Evolutionary conservation across 2,888 invertebrate genomes (phyloP).

Genomic region (Tachystola acroxantha): DNA sequence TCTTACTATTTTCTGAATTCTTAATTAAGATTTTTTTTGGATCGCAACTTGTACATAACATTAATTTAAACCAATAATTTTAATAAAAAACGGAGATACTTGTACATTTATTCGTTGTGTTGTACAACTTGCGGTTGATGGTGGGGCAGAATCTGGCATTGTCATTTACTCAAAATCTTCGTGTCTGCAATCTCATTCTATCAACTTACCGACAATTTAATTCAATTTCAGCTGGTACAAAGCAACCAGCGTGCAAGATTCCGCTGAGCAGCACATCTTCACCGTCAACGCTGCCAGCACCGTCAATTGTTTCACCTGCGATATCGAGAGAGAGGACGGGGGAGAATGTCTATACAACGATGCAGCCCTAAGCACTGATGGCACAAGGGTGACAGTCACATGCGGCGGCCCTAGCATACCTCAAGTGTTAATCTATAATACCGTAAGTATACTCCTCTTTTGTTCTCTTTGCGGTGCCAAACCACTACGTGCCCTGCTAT

Average conservation of each 20-base stretch:
- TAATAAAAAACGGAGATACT: too few relatives aligned
- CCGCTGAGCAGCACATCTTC: slow-evolving; percentile 90
- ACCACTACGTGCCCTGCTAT: too few relatives aligned
- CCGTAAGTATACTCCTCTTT: slow-evolving; percentile 61
- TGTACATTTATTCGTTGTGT: too few relatives aligned
- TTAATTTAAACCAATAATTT: too few relatives aligned
- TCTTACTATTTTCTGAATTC: too few relatives aligned
- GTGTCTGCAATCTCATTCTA: too few relatives aligned
- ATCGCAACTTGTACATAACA: too few relatives aligned
- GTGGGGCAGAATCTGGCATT: too few relatives aligned
- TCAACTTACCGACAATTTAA: too few relatives aligned
- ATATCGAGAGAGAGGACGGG: slow-evolving; percentile 68
- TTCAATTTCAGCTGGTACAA: slow-evolving; percentile 86
- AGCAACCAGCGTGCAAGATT: slow-evolving; percentile 86
- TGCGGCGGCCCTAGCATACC: slow-evolving; percentile 94
- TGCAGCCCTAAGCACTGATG: slow-evolving; percentile 82
- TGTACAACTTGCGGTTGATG: too few relatives aligned
- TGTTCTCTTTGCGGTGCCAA: not conserved
- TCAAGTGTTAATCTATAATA: slow-evolving; percentile 80
- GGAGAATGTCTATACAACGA: slow-evolving; percentile 82
- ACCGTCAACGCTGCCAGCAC: slow-evolving; percentile 78
- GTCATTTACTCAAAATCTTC: too few relatives aligned
- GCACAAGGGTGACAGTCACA: slow-evolving; percentile 83
- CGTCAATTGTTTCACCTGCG: slow-evolving; percentile 88
- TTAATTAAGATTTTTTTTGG: too few relatives aligned